A percentile compares a stretch with the other conserved stretches of the same genome.
Conservation (phyloP, 2,797 vertebrate species). For the Anguilla obscura region DNA sequence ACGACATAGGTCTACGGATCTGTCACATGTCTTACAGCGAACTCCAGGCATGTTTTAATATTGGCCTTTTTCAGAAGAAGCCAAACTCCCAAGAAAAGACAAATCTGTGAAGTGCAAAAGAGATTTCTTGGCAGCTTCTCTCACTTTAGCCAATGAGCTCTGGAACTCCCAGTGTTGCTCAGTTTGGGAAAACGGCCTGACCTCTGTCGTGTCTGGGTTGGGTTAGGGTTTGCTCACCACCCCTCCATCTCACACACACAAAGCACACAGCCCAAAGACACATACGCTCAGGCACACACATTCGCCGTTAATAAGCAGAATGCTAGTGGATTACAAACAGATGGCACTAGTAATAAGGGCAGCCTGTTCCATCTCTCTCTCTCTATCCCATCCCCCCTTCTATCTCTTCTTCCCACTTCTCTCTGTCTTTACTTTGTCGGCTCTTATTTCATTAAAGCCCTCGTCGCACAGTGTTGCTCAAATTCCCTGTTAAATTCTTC, state of each 20-base stretch:
- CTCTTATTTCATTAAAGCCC: not conserved
- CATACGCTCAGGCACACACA: constrained; percentile 6
- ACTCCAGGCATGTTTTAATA: not conserved
- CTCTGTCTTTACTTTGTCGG: not conserved
- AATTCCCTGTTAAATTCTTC: not conserved
- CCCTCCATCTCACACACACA: too few species aligned
- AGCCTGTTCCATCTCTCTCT: constrained; percentile 20
- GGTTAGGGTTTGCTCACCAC: too few species aligned
- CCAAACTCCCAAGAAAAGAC: not conserved
- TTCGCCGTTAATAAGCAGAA: constrained; percentile 14
- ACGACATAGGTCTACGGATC: not conserved
- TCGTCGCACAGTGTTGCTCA: not conserved
- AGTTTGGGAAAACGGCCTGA: not conserved
- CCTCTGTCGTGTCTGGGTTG: not conserved
- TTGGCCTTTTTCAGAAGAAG: not conserved
- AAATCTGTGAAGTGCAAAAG: not conserved
- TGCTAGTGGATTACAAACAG: constrained; percentile 35
- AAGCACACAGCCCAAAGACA: not conserved
- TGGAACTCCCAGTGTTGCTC: not conserved
- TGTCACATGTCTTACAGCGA: not conserved
- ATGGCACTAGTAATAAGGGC: constrained; percentile 38
- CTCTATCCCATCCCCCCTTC: not conserved
- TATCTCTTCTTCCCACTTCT: not conserved
- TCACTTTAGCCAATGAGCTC: not conserved
- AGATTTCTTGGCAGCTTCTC: not conserved